These are phyloP conservation scores for Drosophila busckii DNA, from an alignment of 1,140 invertebrate genomes.

Conservation along the genomic window DNA sequence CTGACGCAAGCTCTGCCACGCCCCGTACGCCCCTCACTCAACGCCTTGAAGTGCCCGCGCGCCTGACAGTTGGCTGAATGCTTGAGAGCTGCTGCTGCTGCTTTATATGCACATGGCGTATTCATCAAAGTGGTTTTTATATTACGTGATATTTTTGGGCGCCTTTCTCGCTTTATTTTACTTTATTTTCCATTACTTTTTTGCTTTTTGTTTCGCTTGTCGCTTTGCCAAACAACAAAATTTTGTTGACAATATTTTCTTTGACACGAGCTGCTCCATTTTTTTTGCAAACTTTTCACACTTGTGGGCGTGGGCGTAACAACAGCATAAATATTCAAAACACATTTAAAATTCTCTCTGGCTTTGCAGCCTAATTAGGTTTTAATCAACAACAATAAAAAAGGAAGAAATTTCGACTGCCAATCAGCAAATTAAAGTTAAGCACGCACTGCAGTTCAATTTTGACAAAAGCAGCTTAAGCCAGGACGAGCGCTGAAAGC, in stretches of 20 bases:
- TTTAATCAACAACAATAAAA: constrained; percentile 58
- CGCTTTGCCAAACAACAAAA: constrained; percentile 55
- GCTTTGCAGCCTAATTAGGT: constrained; percentile 59
- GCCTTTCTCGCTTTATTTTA: constrained; percentile 59
- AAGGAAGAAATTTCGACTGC: constrained; percentile 17
- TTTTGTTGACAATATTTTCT: constrained; percentile 68
- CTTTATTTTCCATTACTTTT: constrained; percentile 7
- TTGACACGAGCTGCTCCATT: constrained; percentile 22
- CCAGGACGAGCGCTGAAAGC: constrained; percentile 7
- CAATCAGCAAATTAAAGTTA: constrained; percentile 42
- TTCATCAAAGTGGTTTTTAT: constrained; percentile 78
- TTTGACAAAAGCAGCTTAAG: constrained; percentile 45
- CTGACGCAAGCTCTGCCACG: constrained; percentile 16
- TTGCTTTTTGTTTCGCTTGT: constrained; percentile 3
- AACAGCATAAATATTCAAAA: constrained; percentile 75
- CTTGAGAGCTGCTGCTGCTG: constrained; percentile 40
- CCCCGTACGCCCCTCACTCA: constrained; percentile 17
- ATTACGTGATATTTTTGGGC: constrained; percentile 73
- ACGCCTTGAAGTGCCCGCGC: constrained; percentile 18
- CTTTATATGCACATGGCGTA: constrained; percentile 72
- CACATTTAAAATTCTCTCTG: constrained; percentile 69
- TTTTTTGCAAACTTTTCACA: constrained; percentile 49
- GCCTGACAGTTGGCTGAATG: constrained; percentile 37
- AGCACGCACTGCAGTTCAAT: constrained; percentile 35
- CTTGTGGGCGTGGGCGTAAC: constrained; percentile 35